A percentile compares a stretch with the other conserved stretches of the same genome.
Conservation (phyloP, 2,113 vertebrate genomes). For the Pelusios castaneus region DNA sequence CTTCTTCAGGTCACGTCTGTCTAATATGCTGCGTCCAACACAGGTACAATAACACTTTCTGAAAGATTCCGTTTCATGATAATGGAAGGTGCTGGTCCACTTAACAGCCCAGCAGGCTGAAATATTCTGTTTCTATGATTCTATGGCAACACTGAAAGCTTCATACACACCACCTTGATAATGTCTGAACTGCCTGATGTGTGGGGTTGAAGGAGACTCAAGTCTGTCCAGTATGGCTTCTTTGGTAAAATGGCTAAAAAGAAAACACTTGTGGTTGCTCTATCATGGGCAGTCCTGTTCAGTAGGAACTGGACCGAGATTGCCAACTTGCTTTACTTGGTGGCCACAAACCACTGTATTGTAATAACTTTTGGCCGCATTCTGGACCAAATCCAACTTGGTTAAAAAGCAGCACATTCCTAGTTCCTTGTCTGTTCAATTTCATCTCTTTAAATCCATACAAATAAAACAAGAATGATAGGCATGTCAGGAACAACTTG, state of each 20-base stretch:
- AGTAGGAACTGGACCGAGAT: background rate
- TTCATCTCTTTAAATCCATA: background rate
- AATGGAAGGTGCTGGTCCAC: background rate
- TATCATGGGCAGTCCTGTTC: background rate
- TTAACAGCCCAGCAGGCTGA: background rate
- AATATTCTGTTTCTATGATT: background rate
- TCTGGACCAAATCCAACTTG: background rate
- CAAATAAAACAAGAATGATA: background rate
- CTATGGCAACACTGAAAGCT: background rate
- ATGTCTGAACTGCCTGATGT: background rate
- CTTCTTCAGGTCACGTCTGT: background rate
- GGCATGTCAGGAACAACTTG: background rate
- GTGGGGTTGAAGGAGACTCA: too few relatives aligned
- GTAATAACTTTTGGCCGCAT: background rate
- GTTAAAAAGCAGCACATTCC: too few relatives aligned
- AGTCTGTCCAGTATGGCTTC: background rate
- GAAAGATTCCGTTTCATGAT: background rate
- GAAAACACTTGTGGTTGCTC: background rate
- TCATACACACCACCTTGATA: background rate
- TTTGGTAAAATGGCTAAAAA: background rate
- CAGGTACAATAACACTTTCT: background rate
- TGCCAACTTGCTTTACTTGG: background rate
- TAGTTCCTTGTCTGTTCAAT: background rate
- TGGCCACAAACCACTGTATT: background rate
- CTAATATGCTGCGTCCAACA: background rate